Conservation (phyloP, 2,113 vertebrate genomes). For the Misgurnus mizolepis region DNA sequence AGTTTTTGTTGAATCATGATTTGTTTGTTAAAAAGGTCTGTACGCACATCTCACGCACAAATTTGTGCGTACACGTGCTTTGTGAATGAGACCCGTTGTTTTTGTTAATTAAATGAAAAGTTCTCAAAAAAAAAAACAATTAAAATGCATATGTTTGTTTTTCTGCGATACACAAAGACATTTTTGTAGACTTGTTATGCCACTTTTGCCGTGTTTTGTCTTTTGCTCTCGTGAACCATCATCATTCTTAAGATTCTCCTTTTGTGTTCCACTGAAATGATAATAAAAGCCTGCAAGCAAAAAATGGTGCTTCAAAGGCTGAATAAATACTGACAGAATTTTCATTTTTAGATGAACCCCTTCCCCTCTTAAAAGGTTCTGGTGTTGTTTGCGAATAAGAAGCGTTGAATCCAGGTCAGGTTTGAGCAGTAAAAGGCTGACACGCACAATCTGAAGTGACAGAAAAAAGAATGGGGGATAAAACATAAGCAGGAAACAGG, state of each 20-base stretch:
- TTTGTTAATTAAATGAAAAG: no score
- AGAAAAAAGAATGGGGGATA: constrained; percentile 40
- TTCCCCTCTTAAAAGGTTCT: not conserved
- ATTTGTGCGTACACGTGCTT: no score
- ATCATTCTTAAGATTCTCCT: not conserved
- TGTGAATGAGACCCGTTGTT: no score
- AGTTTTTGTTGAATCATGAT: no score
- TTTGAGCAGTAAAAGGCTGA: constrained; percentile 37
- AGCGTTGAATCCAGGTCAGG: not conserved
- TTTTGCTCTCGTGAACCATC: no score
- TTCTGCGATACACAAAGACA: no score
- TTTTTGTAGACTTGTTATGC: no score
- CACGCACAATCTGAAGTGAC: constrained; percentile 37
- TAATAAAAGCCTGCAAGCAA: not conserved
- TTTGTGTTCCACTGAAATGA: not conserved
- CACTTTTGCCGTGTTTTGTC: no score
- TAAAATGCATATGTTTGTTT: no score
- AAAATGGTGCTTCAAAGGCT: not conserved
- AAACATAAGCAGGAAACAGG: constrained; percentile 37
- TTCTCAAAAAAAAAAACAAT: no score
- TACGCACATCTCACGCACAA: no score
- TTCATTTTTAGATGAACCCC: not conserved
- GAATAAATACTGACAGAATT: not conserved
- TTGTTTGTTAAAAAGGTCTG: no score
- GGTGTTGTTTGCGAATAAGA: not conserved